A percentile compares a stretch with the other conserved stretches of the same genome.
Conservation (phyloP, 30 jellyfish, hydroid and myxozoan genomes). For the Nemopilema nomurai region DNA sequence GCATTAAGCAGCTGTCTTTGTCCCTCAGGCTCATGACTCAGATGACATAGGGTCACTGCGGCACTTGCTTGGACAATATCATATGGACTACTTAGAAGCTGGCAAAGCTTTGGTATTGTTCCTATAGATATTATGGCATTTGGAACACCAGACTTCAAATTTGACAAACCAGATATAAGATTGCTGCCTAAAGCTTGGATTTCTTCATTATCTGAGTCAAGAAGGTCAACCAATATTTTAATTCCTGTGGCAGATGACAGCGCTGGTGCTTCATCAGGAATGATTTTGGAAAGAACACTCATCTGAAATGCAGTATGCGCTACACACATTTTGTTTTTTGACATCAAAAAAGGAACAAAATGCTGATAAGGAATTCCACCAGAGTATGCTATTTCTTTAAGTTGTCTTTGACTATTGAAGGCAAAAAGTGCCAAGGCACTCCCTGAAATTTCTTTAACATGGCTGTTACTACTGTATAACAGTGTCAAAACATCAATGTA, state of each 20-base stretch:
- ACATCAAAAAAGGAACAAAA: conserved; percentile 54
- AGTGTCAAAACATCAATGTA: conserved; percentile 39
- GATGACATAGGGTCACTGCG: conserved; percentile 44
- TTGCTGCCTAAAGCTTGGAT: conserved; percentile 37
- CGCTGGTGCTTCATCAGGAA: conserved; percentile 71
- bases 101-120: conserved; percentile 49
- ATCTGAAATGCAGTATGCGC: conserved; percentile 72
- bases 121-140: conserved; percentile 71
- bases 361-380: conserved; percentile 67
- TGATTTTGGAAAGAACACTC: conserved; percentile 54
- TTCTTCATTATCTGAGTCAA: conserved; percentile 50
- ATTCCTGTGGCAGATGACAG: conserved; percentile 65
- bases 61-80: conserved; percentile 70
- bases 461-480: conserved; percentile 22
- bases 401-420: conserved; percentile 32
- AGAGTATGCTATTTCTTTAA: conserved; percentile 32
- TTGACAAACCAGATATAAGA: conserved; percentile 50
- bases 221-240: conserved; percentile 53
- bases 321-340: conserved; percentile 30
- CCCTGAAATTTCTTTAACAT: conserved; percentile 54
- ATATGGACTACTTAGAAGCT: conserved; percentile 29
- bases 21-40: conserved; percentile 50
- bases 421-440: conserved; percentile 64
- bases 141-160: conserved; percentile 62
- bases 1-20: conserved; percentile 57